Base-by-base conservation (phyloP, 2,888 invertebrate genomes). In the Portevinia maculata region DNA sequence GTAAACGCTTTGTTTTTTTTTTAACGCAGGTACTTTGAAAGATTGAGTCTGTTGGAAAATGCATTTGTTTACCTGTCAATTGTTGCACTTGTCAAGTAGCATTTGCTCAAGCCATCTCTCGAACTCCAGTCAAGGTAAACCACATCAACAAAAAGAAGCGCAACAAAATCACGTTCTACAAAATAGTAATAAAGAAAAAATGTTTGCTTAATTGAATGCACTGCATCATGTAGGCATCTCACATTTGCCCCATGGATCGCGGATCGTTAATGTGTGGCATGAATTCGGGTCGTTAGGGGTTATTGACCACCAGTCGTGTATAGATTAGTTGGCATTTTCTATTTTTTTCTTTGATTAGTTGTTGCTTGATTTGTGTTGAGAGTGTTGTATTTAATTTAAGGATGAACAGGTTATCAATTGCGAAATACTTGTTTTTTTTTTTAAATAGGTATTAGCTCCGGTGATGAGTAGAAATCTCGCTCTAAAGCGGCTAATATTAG, bases 391-490 rank as follows among this genome's bases (percentile, higher is more conserved):
- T 75, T 57, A 34, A 44, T 30, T 67, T 81, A 70, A 53, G 70
- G 64, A 70, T 70, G 81, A 81, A 81, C 81, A 81, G 75, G 81
- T 81, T 79, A 79, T 81, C 81, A 69, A 50, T 69, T 69, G 24
- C 24, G 34, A 67, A 37, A 15, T 9, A 44, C 50, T 21, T 13
- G 15, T 41, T 74, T n/a, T 17, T 11, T 46, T 21, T 13, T 1
- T n/a, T 41, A 39, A 39, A 8, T 39, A 39, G 13, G 13, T 13
- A 28, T 15, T 17, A 1, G 48, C 60, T 24, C 6, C 44, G 28
- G 17, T 34, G 57, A 37, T 53, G 46, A 19, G 41, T 78, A 34
- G 34, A 64, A 53, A 39, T 44, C 52, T 60, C n/a, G 13, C 0
- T 1, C 19, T 3, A 46, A 30, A 48, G 17, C 53, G 30, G 53